Evolutionary conservation across 2,797 vertebrate genomes (phyloP).

Genomic region (Acestrorhynchus altus): DNA sequence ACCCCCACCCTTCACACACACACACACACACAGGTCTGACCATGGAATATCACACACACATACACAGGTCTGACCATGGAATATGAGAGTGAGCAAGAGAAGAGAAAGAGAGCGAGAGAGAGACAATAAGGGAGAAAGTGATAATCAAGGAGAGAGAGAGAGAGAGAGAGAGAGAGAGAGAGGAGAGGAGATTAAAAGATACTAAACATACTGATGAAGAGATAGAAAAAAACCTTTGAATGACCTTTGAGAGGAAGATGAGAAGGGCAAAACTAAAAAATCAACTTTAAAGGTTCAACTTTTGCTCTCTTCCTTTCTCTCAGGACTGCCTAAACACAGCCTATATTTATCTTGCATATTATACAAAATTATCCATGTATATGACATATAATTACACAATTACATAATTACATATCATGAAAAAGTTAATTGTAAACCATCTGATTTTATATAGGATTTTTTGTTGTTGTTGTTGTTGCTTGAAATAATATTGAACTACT

Average conservation of each 20-base stretch:
- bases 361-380: too few species aligned
- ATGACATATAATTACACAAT: too few species aligned
- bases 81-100: background rate
- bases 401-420: too few species aligned
- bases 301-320: background rate
- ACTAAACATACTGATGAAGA: background rate
- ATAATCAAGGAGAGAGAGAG: slow-evolving; percentile 15
- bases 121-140: background rate
- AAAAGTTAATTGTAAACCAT: too few species aligned
- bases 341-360: too few species aligned
- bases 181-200: background rate
- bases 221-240: background rate
- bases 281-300: too few species aligned
- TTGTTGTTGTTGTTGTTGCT: too few species aligned
- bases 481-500: too few species aligned
- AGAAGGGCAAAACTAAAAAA: too few species aligned
- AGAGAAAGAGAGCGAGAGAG: background rate
- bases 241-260: slow-evolving; percentile 19
- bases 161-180: slow-evolving; percentile 22
- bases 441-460: too few species aligned
- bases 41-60: slow-evolving; percentile 32
- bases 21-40: slow-evolving; percentile 45
- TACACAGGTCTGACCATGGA: background rate
- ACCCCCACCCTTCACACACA: slow-evolving; percentile 54
- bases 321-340: too few species aligned